Evolutionary conservation across 37 sponge, comb jelly and placozoan species (phyloP).

Genomic region (Chondrosia reniformis): DNA sequence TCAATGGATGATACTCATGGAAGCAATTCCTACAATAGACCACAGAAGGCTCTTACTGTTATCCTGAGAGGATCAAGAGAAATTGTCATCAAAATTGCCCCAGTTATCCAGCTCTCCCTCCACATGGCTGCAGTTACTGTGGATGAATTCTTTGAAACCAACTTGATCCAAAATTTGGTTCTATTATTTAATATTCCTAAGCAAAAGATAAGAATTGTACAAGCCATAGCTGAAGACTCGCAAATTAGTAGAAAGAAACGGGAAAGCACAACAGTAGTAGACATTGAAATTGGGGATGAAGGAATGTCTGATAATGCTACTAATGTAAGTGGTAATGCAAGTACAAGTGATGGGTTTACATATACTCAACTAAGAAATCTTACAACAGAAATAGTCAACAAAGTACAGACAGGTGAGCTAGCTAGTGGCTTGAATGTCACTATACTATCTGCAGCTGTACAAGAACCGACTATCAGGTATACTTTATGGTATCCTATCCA

Average conservation of each 20-base stretch:
- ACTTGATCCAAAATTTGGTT: slow-evolving; percentile 73
- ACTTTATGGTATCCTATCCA: slow-evolving; percentile 56
- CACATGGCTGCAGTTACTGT: slow-evolving; percentile 58
- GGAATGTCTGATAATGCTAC: background rate
- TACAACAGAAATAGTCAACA: slow-evolving; percentile 38
- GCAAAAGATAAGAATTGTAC: slow-evolving; percentile 75
- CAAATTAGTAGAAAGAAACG: slow-evolving; percentile 20
- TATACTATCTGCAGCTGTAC: slow-evolving; percentile 31
- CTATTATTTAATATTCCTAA: slow-evolving; percentile 60
- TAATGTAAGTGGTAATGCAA: background rate
- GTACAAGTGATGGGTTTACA: too few relatives aligned
- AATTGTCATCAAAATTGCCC: slow-evolving; percentile 45
- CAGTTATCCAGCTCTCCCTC: slow-evolving; percentile 59
- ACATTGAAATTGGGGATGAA: slow-evolving; percentile 70
- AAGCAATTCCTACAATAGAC: slow-evolving; percentile 66
- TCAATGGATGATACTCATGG: slow-evolving; percentile 32
- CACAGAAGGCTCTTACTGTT: slow-evolving; percentile 54
- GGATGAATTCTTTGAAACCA: slow-evolving; percentile 85
- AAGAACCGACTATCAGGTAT: slow-evolving; percentile 46
- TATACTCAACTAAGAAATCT: slow-evolving; percentile 36
- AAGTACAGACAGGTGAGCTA: slow-evolving; percentile 67
- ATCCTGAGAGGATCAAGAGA: slow-evolving; percentile 42
- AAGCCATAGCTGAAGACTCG: slow-evolving; percentile 52
- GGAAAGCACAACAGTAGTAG: slow-evolving; percentile 10
- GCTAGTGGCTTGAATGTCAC: slow-evolving; percentile 34